These are phyloP conservation scores for Tanytarsus gracilentus DNA, from an alignment of 2,888 invertebrate genomes.

Conservation along the genomic window DNA sequence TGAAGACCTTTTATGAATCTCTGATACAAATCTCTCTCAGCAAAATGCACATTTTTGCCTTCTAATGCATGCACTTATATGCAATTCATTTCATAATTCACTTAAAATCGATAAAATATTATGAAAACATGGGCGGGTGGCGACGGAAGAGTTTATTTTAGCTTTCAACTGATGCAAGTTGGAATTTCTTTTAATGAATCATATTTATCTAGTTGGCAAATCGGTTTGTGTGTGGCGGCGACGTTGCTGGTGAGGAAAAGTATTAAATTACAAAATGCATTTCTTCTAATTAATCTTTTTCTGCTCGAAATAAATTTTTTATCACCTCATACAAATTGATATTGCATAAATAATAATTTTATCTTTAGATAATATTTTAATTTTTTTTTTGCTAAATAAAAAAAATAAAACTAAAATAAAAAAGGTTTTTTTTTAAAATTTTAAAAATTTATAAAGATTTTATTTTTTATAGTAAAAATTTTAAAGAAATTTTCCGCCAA, in stretches of 20 bases:
- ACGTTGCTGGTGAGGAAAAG: no score
- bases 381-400: no score
- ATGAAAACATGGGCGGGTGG: not conserved
- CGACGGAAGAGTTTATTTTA: not conserved
- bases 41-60: not conserved
- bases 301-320: not conserved
- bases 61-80: not conserved
- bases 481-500: no score
- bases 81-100: conserved; percentile 3
- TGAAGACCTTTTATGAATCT: conserved; percentile 9
- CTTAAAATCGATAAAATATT: conserved; percentile 4
- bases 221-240: no score
- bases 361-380: no score
- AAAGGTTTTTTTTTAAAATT: no score
- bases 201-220: no score
- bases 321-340: conserved; percentile 11
- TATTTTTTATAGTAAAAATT: no score
- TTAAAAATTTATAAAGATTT: no score
- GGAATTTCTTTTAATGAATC: not conserved
- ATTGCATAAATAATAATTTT: not conserved
- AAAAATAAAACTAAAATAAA: no score
- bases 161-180: no score
- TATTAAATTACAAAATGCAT: conserved; percentile 9
- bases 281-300: conserved; percentile 8
- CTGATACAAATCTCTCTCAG: conserved; percentile 9